Base-by-base conservation (phyloP, 2,888 invertebrate genomes). In the Dasypolia templi region DNA sequence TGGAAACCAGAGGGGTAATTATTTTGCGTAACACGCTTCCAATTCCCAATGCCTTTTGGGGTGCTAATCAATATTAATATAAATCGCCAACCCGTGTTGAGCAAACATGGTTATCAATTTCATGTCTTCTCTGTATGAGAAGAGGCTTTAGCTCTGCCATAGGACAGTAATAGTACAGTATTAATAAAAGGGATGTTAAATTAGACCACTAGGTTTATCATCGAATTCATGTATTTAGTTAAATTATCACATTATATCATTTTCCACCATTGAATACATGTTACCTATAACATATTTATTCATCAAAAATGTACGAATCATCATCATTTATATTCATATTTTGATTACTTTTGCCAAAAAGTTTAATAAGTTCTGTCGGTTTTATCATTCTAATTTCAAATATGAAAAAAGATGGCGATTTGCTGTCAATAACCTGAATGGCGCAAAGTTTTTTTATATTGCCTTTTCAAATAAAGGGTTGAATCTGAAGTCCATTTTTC, bases 181-280 rank as follows among this genome's bases (percentile, higher is more conserved):
- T 5, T 35, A n/a, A n/a, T n/a, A n/a, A 44, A 44, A 44, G 44
- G 17, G 17, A 17, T 39, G 39, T 9, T 44, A 44, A 44, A 44
- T 44, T 44, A 44, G 11, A 44, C 44, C 44, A 44, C 1, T 44
- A 44, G 14, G 17, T n/a, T n/a, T 26, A 44, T 63, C 6, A 39
- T 63, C 26, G 35, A 63, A 76, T 58, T 63, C 22, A 76, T 76
- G 62, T 51, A 79, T 76, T 75, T 61, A 59, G n/a, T 59, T 51
- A 12, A 42, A 22, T 79, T 79, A 80, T 80, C 74, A 77, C 77
- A 77, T 59, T 9, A 55, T 19, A 62, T 44, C n/a, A 35, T 59
- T 59, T 29, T 56, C 3, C n/a, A 19, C 14, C 19, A 79, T 55
- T 75, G 26, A 55, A 29, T 29, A 55, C 61, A 77, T 42, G 3